Percentiles rank a stretch among this genome's conserved stretches.
phyloP scores from a whole-genome alignment of 1,140 invertebrate genomes.

The Drosophila burlai region DNA sequence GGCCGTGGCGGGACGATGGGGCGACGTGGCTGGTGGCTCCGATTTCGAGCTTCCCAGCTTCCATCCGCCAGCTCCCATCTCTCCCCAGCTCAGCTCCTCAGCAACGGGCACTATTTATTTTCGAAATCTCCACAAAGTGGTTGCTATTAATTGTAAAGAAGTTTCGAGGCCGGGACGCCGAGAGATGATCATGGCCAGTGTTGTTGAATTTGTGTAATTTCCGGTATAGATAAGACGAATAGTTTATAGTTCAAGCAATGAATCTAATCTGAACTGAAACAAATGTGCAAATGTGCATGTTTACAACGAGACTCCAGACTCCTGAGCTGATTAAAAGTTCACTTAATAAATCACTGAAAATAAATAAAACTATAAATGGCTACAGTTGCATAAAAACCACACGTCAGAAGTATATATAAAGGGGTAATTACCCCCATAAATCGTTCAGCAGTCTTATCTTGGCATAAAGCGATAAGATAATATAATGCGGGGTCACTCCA shows the following conservation, averaged over 20 bases:
- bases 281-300: neutral
- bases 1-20: constrained; percentile 12
- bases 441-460: constrained; percentile 6
- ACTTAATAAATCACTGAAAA: neutral
- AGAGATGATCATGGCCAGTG: constrained; percentile 21
- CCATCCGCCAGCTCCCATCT: constrained; percentile 11
- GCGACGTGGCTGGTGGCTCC: constrained; percentile 1
- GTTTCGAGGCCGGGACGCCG: constrained; percentile 23
- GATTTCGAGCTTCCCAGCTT: constrained; percentile 1
- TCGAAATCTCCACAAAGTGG: constrained; percentile 36
- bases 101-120: constrained; percentile 53
- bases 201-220: constrained; percentile 31
- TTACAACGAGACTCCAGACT: neutral
- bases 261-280: neutral
- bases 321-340: neutral
- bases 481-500: constrained; percentile 11
- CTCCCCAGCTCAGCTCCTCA: constrained; percentile 1
- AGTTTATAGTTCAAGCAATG: neutral
- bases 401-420: constrained; percentile 2
- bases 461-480: constrained; percentile 24
- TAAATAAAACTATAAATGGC: neutral
- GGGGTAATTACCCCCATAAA: constrained; percentile 20
- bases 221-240: constrained; percentile 9
- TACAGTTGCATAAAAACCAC: constrained; percentile 4
- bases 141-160: constrained; percentile 65